Evolutionary conservation across 2,113 vertebrate genomes (phyloP).

Genomic region (Cercocebus atys): DNA sequence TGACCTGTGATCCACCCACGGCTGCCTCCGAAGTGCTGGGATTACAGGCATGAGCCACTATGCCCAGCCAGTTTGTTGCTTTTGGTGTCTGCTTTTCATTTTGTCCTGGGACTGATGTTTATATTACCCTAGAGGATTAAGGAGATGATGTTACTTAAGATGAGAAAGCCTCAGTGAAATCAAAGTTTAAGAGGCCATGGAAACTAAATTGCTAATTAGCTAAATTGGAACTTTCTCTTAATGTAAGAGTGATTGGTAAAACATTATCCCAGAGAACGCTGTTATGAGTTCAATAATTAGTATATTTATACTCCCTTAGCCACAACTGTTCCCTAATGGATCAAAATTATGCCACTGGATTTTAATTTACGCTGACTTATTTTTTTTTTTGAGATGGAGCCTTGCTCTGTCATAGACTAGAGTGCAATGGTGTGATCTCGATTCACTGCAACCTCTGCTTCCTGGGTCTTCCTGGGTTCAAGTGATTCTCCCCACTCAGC

Average conservation of each 20-base stretch:
- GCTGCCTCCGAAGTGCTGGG: too few species aligned
- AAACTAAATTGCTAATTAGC: not conserved
- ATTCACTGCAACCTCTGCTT: too few species aligned
- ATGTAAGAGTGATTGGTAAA: not conserved
- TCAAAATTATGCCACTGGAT: not conserved
- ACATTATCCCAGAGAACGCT: not conserved
- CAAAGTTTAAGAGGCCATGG: not conserved
- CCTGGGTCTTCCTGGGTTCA: too few species aligned
- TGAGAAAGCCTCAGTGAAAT: not conserved
- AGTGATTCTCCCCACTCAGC: too few species aligned
- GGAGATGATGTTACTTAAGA: not conserved
- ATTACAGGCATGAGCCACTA: too few species aligned
- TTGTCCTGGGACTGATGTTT: not conserved
- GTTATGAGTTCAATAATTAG: not conserved
- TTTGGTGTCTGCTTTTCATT: not conserved
- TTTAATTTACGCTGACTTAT: constrained; percentile 22
- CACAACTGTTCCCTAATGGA: not conserved
- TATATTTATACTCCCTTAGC: not conserved
- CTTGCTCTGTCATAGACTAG: too few species aligned
- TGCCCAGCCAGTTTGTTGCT: not conserved
- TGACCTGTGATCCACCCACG: too few species aligned
- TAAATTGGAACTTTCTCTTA: not conserved
- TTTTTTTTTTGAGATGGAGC: too few species aligned
- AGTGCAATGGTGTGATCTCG: too few species aligned
- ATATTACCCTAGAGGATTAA: not conserved